Evolutionary conservation across 2,797 vertebrate species (phyloP).

Genomic region (Enteromius viviparus): DNA sequence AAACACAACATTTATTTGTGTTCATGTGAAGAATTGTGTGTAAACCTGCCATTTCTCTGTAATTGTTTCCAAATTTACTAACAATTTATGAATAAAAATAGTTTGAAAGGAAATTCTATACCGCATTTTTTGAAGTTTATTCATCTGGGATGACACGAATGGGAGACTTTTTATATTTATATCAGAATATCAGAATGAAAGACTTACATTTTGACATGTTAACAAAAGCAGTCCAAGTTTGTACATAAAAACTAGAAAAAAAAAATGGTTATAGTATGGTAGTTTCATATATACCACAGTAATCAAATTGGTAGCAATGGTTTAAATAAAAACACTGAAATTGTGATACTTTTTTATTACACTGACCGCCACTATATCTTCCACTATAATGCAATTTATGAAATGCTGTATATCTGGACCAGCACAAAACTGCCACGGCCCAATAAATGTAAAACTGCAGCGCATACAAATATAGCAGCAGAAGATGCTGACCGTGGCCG

Average conservation of each 20-base stretch:
- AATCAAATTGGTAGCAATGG: neutral
- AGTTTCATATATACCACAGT: neutral
- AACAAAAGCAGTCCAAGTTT: too few relatives aligned
- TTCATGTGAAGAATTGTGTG: too few relatives aligned
- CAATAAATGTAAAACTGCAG: slow-evolving; percentile 38
- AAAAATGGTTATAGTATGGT: neutral
- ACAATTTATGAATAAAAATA: too few relatives aligned
- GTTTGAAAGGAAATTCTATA: neutral
- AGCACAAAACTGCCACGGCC: neutral
- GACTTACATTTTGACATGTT: too few relatives aligned
- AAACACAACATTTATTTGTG: too few relatives aligned
- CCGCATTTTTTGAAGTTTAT: too few relatives aligned
- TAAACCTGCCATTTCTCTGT: too few relatives aligned
- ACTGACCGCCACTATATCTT: neutral
- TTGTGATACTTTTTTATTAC: neutral
- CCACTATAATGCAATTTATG: neutral
- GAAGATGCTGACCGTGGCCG: slow-evolving; percentile 28
- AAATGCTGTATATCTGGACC: slow-evolving; percentile 6
- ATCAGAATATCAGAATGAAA: neutral
- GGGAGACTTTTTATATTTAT: too few relatives aligned
- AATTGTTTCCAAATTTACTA: too few relatives aligned
- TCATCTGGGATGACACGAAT: too few relatives aligned
- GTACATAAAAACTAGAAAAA: neutral
- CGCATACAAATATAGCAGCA: slow-evolving; percentile 23
- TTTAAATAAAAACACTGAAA: neutral